Conservation (phyloP, 2,888 invertebrate species). For the Drosophila neotestacea region DNA sequence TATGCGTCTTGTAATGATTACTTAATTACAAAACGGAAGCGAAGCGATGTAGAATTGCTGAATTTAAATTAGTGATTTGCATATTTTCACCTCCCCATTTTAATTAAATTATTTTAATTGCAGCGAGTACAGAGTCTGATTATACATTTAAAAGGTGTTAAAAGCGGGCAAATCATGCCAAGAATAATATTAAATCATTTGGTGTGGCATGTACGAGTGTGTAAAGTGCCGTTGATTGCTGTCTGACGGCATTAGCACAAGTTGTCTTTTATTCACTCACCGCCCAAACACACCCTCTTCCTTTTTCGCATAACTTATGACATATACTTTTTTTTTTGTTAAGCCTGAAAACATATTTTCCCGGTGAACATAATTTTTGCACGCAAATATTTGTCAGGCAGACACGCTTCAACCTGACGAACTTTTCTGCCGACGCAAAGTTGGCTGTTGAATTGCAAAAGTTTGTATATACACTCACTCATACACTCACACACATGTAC, state of each 20-base stretch:
- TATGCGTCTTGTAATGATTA: not conserved
- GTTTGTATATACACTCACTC: slow-evolving; percentile 27
- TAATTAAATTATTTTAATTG: slow-evolving; percentile 15
- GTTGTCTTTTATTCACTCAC: slow-evolving; percentile 12
- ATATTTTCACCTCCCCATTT: not conserved
- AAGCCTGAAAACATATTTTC: slow-evolving; percentile 48
- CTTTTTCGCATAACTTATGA: slow-evolving; percentile 36
- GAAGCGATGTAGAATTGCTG: not conserved
- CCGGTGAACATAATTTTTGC: slow-evolving; percentile 45
- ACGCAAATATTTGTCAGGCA: slow-evolving; percentile 59
- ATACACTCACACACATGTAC: not conserved
- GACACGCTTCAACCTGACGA: slow-evolving; percentile 54
- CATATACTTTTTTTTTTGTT: slow-evolving; percentile 18
- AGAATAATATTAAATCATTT: slow-evolving; percentile 30
- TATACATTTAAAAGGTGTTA: slow-evolving; percentile 21
- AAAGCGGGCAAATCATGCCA: slow-evolving; percentile 16
- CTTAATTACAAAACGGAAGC: not conserved
- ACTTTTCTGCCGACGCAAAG: slow-evolving; percentile 41
- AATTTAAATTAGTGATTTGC: not conserved
- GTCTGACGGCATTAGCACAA: slow-evolving; percentile 24
- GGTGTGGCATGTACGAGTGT: not conserved
- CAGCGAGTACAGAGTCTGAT: slow-evolving; percentile 9
- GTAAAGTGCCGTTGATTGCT: slow-evolving; percentile 57
- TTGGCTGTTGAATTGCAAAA: slow-evolving; percentile 55
- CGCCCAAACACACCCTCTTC: not conserved